A percentile compares a stretch with the other conserved stretches of the same genome.
phyloP scores from a whole-genome alignment of 2,797 vertebrate genomes.

The Limosa lapponica region DNA sequence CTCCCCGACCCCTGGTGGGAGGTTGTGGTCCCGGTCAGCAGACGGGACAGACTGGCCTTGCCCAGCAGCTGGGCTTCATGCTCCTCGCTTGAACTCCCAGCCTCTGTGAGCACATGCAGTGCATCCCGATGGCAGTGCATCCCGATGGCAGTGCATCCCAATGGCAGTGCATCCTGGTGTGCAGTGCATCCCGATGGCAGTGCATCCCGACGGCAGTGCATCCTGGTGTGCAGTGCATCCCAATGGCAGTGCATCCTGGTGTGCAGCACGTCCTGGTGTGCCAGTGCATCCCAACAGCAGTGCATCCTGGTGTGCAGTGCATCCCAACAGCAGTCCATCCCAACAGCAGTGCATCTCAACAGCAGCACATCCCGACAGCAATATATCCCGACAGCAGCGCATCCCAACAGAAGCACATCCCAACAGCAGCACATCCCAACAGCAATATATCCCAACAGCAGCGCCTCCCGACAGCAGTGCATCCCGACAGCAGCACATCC shows the following conservation, averaged over 20 bases:
- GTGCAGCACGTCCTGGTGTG: neutral
- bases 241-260: neutral
- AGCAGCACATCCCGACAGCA: fast-evolving
- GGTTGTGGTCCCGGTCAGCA: neutral
- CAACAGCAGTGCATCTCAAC: fast-evolving
- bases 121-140: fast-evolving
- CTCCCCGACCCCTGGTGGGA: fast-evolving
- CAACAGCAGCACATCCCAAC: too few species aligned
- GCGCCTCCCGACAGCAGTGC: too few species aligned
- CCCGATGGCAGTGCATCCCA: fast-evolving
- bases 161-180: fast-evolving
- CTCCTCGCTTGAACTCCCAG: neutral
- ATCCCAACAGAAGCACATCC: neutral
- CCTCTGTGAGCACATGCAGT: fast-evolving
- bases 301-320: too few species aligned
- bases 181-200: neutral
- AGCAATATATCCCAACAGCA: too few species aligned
- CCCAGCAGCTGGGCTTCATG: fast-evolving
- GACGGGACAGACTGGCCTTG: neutral
- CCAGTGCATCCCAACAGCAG: too few species aligned
- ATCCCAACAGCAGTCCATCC: too few species aligned
- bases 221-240: too few species aligned
- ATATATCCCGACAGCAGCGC: fast-evolving
- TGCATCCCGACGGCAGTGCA: fast-evolving
- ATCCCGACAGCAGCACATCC: too few species aligned